Percentiles rank a stretch among this genome's conserved stretches.
Conservation (phyloP, 2,113 vertebrate species). For the Bagarius yarrelli region DNA sequence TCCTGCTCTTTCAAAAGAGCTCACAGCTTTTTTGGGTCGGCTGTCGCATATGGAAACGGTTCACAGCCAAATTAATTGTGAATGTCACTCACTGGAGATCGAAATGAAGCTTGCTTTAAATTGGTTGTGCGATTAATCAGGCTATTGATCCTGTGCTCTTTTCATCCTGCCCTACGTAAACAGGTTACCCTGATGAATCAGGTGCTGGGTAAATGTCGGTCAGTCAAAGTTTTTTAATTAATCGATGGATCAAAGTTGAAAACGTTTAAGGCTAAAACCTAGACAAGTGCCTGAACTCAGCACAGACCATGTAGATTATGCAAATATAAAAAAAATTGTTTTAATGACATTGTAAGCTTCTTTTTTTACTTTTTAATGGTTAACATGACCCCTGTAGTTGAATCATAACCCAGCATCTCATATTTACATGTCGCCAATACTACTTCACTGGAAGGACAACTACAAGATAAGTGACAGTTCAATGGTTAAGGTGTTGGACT, state of each 20-base stretch:
- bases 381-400: not conserved
- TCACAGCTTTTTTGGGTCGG: not conserved
- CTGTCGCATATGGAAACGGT: constrained; percentile 54
- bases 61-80: constrained; percentile 47
- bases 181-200: constrained; percentile 60
- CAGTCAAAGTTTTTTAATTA: constrained; percentile 47
- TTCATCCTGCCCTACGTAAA: constrained; percentile 43
- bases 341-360: not conserved
- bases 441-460: too few relatives aligned
- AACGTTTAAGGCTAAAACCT: constrained; percentile 1
- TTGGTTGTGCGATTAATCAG: constrained; percentile 62
- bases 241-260: constrained; percentile 48
- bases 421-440: too few relatives aligned
- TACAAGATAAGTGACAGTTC: too few relatives aligned
- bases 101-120: constrained; percentile 56
- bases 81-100: constrained; percentile 63
- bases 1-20: not conserved
- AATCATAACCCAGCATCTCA: too few relatives aligned
- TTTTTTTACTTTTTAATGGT: not conserved
- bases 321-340: not conserved
- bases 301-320: not conserved
- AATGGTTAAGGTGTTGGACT: too few relatives aligned
- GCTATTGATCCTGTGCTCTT: constrained; percentile 61
- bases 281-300: not conserved
- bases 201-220: constrained; percentile 60